Evolutionary conservation across 2,888 invertebrate species (phyloP), one percentile per base, ranked within the genome.

Genomic region (Sicus ferrugineus): DNA sequence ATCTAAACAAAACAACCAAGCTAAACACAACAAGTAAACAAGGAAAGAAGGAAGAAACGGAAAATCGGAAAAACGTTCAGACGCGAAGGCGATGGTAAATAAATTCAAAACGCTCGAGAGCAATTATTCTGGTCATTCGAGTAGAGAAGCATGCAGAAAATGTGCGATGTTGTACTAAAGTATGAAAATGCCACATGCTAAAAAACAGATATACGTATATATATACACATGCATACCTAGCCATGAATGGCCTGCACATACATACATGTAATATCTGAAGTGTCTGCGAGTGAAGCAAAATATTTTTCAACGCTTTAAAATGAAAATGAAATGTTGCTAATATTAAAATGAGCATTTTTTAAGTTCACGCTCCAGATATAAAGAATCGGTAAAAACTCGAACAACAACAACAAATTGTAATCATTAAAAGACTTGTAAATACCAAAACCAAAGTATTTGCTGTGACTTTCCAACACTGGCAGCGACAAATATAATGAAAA

Each of bases 41-140:
- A 50, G 73, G 54, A 48, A 50, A 63, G 67, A 69, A 75, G 74
- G 72, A 72, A 77, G 77, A 75, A 72, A 67, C 68, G 63, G 42
- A 26, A 42, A 42, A 11, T 26, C 16, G n/a, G 56, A 19, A 48
- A 59, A n/a, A 30, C 3, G 21, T 31, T 16, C 34, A 31, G 34
- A 34, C 34, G 14, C 34, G 34, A 61, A 61, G 26, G 26, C 11
- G 48, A 63, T 26, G 7, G 26, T 30, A 31, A 23, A 50, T 65
- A 65, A 63, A 63, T 63, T 28, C 48, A 46, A 30, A 30, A 23
- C 63, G 19, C 28, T 48, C 52, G 69, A 42, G 46, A 58, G 67
- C 64, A 69, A 71, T 69, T 71, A 71, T 69, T 69, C 69, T 67
- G 67, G 48, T 30, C 69, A 59, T 52, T 69, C 67, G 69, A 38